Evolutionary conservation across 1,140 invertebrate species (phyloP), one percentile per base, ranked within the genome.

Genomic region (Solenopsis fugax): DNA sequence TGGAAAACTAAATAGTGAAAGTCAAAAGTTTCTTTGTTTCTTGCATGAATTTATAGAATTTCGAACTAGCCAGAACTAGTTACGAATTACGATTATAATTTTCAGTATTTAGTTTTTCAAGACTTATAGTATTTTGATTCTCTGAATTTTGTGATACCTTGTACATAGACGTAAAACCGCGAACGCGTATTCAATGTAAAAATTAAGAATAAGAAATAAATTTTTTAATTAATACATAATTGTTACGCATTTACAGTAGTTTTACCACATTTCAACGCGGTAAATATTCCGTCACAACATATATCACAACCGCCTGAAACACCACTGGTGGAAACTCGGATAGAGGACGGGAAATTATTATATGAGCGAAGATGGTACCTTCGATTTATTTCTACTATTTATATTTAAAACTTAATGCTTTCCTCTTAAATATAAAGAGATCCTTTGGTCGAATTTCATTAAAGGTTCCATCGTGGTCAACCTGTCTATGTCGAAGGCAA

Each of bases 261-360:
- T 88, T 95, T 92, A 93, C 95, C 85, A 71, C 93, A 95, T 92
- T 95, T 96, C 93, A 93, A 94, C 90, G 45, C 93, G 24, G 92
- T 93, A 62, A 95, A 93, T 92, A 72, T 95, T 91, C 73, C 95
- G 93, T 93, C 92, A 89, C 92, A 94, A 88, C 93, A 93, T 87
- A 93, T 93, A 85, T 90, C 91, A 77, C 91, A 93, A 34, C 58
- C 95, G 52, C 89, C 89, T 58, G 95, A 96, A 78, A 88, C 94
- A 5, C 93, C 96, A 76, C 93, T 96, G 41, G 96, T 96, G 45
- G 98, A 99, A 92, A 98, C 98, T 18, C 96, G 97, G 91, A 98
- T 99, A 91, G 98, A 99, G 95, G 98, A 99, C 96, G 98, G 98
- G 75, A 98, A 99, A 96, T 95, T 99, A 64, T 96, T 98, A 91